Evolutionary conservation across 1,140 invertebrate species (phyloP), one percentile per base, ranked within the genome.

Genomic region (Helicoverpa armigera): DNA sequence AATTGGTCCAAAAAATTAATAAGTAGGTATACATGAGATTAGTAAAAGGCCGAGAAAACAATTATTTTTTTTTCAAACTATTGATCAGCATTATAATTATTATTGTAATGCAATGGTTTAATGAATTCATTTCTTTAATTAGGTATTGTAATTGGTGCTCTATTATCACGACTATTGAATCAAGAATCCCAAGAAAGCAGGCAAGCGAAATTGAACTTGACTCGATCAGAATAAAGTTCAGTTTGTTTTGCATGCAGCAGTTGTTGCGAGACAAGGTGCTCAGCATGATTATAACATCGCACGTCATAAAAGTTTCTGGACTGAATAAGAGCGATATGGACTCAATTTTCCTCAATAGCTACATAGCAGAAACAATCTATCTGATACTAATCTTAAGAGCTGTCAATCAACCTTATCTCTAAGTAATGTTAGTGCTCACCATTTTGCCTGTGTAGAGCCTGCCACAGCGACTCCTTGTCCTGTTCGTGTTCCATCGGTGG

Each of bases 381-480:
- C 58, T 43, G 35, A 43, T 43, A 2, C 58, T 14, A 61, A 61
- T 31, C 23, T 29, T 29, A 29, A 2, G 13, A 13, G 23, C 23
- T 61, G 58, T 61, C 58, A 61, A 14, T 61, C 58, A 61, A 5
- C 3, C 23, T 31, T 61, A 61, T 61, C 58, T 61, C 13, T 58
- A 23, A 31, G 13, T 65, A n/a, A 35, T 31, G 1, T 35, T 3
- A 16, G 16, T 50, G 43, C 70, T 82, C 85, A 95, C 95, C 95
- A 80, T 95, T 95, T 88, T 93, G 93, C 84, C 90, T 92, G 87
- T 95, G 94, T 35, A 95, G 87, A 1, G 94, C 95, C 75, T 95
- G 93, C 95, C 95, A 95, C 63, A 95, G 87, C 5, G 94, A 91
- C 67, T 95, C 94, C 80, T 95, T 94, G 72, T 95, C 94, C 50